Evolutionary conservation across 2,113 vertebrate species (phyloP).

Genomic region (Odocoileus hemionus): DNA sequence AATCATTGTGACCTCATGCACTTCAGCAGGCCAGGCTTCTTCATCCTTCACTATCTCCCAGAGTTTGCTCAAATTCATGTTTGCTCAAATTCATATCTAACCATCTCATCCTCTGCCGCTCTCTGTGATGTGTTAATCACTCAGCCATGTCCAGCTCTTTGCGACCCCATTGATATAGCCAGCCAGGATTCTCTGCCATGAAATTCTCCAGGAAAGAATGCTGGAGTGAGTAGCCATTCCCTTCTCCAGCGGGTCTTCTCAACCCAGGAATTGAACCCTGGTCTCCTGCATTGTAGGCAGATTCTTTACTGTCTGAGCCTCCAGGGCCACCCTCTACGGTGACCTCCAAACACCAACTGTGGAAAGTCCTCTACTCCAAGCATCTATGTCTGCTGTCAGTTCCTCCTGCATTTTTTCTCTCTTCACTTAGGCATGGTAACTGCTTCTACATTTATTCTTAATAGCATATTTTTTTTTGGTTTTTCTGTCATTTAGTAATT

Average conservation of each 20-base stretch:
- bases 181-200: not conserved
- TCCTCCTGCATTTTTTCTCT: not conserved
- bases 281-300: not conserved
- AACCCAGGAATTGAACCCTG: not conserved
- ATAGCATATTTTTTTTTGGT: too few species aligned
- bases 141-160: not conserved
- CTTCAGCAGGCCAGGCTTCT: not conserved
- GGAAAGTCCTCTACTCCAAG: not conserved
- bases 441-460: not conserved
- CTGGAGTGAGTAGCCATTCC: not conserved
- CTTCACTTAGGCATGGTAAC: not conserved
- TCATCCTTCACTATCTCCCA: not conserved
- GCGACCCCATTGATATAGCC: not conserved
- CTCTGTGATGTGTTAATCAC: not conserved
- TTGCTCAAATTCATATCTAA: not conserved
- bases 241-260: not conserved
- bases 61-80: not conserved
- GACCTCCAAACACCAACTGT: not conserved
- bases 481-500: not conserved
- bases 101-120: not conserved
- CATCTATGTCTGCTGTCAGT: rapidly evolving
- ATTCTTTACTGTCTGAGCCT: not conserved
- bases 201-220: not conserved
- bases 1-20: not conserved
- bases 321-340: not conserved